These are phyloP conservation scores for Dicyrtomina minuta DNA, from an alignment of 2,888 invertebrate species.

Conservation along the genomic window DNA sequence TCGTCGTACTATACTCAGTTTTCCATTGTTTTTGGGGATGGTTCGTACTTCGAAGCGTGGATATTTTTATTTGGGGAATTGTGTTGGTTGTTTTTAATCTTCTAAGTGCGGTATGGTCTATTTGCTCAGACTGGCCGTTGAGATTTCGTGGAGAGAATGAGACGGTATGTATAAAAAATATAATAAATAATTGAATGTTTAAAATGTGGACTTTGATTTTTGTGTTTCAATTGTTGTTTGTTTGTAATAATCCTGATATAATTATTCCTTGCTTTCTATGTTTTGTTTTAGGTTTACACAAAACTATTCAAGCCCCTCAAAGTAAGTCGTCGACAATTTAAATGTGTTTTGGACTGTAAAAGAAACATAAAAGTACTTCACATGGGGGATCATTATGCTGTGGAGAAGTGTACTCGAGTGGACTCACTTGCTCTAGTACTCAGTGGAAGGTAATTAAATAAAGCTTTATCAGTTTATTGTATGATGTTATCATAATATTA, in stretches of 20 bases:
- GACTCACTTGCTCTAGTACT: slow-evolving; percentile 82
- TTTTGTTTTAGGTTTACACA: slow-evolving; percentile 28
- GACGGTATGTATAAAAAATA: slow-evolving; percentile 4
- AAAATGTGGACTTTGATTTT: background rate
- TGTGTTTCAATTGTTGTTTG: background rate
- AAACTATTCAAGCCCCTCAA: slow-evolving; percentile 56
- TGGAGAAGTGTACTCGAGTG: slow-evolving; percentile 83
- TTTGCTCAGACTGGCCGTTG: slow-evolving; percentile 26
- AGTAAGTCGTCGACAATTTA: slow-evolving; percentile 78
- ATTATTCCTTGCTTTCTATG: background rate
- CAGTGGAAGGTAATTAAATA: slow-evolving; percentile 86
- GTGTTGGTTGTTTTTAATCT: slow-evolving; percentile 24
- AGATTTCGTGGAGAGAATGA: slow-evolving; percentile 31
- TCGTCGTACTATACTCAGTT: slow-evolving; percentile 9
- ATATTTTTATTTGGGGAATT: slow-evolving; percentile 18
- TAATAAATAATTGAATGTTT: background rate
- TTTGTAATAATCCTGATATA: background rate
- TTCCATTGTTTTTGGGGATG: slow-evolving; percentile 24
- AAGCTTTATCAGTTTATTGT: no score
- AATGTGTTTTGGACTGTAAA: slow-evolving; percentile 77
- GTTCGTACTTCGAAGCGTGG: slow-evolving; percentile 18
- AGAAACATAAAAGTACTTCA: slow-evolving; percentile 75
- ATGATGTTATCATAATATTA: no score
- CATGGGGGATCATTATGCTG: slow-evolving; percentile 82
- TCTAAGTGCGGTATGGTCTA: slow-evolving; percentile 19